These are phyloP conservation scores for Lophura nycthemera DNA, from an alignment of 2,113 vertebrate genomes.

Conservation along the genomic window DNA sequence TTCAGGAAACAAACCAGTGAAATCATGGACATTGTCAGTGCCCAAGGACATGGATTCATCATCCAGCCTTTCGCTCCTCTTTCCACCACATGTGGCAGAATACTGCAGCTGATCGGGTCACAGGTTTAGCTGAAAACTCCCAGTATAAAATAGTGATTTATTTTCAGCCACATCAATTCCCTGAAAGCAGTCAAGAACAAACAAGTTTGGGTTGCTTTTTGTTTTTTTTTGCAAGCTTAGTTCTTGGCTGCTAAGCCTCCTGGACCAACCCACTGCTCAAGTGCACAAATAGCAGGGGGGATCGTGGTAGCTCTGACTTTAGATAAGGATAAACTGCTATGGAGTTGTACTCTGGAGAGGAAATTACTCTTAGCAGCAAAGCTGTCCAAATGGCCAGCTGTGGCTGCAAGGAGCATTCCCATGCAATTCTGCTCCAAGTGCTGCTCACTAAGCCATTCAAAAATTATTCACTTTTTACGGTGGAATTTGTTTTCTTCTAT, in stretches of 20 bases:
- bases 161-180: neutral
- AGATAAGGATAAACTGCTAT: neutral
- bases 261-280: neutral
- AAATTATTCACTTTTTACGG: neutral
- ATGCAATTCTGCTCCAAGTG: neutral
- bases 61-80: neutral
- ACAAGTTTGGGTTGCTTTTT: neutral
- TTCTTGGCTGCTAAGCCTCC: constrained; percentile 13
- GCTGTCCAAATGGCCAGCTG: neutral
- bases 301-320: neutral
- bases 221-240: neutral
- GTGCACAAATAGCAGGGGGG: constrained; percentile 4
- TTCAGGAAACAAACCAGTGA: neutral
- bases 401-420: neutral
- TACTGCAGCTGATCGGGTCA: neutral
- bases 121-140: neutral
- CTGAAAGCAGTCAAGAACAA: neutral
- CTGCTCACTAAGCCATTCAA: neutral
- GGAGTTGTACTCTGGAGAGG: neutral
- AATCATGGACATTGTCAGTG: neutral
- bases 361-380: constrained; percentile 19
- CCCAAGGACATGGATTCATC: neutral
- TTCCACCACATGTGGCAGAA: neutral
- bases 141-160: neutral
- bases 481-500: neutral